Evolutionary conservation across 2,888 invertebrate species (phyloP).

Genomic region (Ischnus inquisitorius): DNA sequence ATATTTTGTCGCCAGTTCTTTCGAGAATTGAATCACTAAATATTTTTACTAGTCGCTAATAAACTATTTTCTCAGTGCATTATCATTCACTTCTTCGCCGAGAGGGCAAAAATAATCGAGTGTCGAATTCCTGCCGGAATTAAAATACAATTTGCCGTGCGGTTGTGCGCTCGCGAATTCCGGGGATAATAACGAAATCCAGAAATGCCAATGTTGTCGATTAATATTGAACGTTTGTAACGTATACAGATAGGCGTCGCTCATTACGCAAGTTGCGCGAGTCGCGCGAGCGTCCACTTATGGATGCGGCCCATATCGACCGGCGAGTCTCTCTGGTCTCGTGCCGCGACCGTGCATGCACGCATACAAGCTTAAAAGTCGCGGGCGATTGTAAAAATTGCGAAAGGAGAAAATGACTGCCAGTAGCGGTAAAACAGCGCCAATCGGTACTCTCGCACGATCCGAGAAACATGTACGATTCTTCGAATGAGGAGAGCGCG

Average conservation of each 20-base stretch:
- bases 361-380: conserved; percentile 20
- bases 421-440: conserved; percentile 40
- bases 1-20: too few relatives aligned
- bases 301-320: conserved; percentile 68
- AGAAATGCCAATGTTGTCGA: conserved; percentile 58
- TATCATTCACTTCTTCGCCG: too few relatives aligned
- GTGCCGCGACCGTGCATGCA: conserved; percentile 11
- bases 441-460: conserved; percentile 43
- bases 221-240: conserved; percentile 66
- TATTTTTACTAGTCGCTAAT: too few relatives aligned
- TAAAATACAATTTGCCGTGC: not conserved
- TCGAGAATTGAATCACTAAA: too few relatives aligned
- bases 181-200: conserved; percentile 42
- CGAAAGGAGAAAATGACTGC: conserved; percentile 68
- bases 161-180: not conserved
- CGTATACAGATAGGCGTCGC: conserved; percentile 20
- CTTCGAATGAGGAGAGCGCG: too few relatives aligned
- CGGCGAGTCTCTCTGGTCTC: conserved; percentile 25
- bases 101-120: not conserved
- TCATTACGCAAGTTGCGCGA: conserved; percentile 42
- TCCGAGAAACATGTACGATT: conserved; percentile 16
- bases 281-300: conserved; percentile 64
- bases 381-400: conserved; percentile 67
- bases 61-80: too few relatives aligned
- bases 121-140: not conserved